phyloP scores from a whole-genome alignment of 2,113 vertebrate genomes.

The Proterorhinus semilunaris region DNA sequence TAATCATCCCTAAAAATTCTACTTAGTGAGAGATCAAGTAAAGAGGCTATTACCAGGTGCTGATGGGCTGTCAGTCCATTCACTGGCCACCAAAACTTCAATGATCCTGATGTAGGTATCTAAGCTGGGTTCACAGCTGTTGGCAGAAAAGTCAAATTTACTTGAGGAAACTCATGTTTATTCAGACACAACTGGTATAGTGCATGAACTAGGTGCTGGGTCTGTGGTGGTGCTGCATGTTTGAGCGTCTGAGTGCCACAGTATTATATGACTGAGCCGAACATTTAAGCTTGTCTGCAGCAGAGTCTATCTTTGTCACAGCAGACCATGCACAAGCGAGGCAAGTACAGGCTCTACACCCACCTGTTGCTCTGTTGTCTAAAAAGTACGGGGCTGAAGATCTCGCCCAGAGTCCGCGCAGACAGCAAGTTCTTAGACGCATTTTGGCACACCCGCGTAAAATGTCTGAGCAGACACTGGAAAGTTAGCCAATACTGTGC shows the following conservation, averaged over 20 bases:
- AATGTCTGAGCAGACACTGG: constrained; percentile 92
- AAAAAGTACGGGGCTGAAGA: constrained; percentile 92
- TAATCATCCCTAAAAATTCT: no score
- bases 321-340: neutral
- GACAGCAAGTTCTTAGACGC: constrained; percentile 86
- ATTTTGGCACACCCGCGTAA: constrained; percentile 86
- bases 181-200: constrained; percentile 49
- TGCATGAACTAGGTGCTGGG: neutral
- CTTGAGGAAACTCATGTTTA: constrained; percentile 32
- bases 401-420: constrained; percentile 85
- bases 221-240: constrained; percentile 14
- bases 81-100: constrained; percentile 90
- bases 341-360: constrained; percentile 17
- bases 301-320: constrained; percentile 31
- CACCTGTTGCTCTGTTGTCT: constrained; percentile 85
- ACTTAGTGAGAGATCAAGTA: neutral
- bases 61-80: constrained; percentile 87
- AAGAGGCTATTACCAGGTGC: constrained; percentile 86
- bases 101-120: constrained; percentile 88
- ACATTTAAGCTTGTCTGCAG: constrained; percentile 30
- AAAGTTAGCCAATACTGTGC: constrained; percentile 94
- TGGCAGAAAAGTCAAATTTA: constrained; percentile 27
- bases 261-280: constrained; percentile 31
- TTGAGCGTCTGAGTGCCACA: constrained; percentile 19
- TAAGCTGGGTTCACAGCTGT: constrained; percentile 86